Evolutionary conservation across 2,888 invertebrate species (phyloP).

Genomic region (Epinotia bilunana): DNA sequence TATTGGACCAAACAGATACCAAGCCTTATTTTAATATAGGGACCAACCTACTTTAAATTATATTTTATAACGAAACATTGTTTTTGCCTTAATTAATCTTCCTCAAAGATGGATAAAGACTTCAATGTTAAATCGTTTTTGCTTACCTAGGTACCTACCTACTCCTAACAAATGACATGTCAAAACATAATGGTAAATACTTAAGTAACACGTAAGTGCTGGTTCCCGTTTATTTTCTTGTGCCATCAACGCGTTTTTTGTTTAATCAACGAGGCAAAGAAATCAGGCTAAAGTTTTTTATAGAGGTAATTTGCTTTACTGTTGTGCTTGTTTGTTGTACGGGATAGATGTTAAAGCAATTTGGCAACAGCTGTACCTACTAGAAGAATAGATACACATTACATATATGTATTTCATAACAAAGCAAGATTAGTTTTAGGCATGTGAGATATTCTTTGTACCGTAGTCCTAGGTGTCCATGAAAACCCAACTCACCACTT

Average conservation of each 20-base stretch:
- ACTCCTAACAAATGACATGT: constrained; percentile 30
- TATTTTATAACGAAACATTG: constrained; percentile 11
- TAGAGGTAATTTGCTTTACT: neutral
- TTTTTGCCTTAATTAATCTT: constrained; percentile 37
- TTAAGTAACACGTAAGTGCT: neutral
- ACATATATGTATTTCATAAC: too few species aligned
- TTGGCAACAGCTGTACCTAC: neutral
- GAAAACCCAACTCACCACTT: too few species aligned
- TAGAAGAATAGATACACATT: too few species aligned
- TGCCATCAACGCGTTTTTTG: neutral
- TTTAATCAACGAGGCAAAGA: neutral
- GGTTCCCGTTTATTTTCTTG: neutral
- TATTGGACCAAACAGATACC: neutral
- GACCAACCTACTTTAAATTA: neutral
- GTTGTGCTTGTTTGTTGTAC: too few species aligned
- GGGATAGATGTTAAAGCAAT: neutral
- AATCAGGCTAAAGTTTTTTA: neutral
- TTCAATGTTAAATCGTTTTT: constrained; percentile 19
- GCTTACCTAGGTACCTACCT: constrained; percentile 4
- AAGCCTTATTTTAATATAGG: neutral
- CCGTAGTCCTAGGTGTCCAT: too few species aligned
- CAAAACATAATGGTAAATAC: constrained; percentile 25
- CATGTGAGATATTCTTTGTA: neutral
- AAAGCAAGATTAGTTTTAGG: neutral
- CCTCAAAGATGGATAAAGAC: constrained; percentile 30